Percentiles rank a stretch among this genome's conserved stretches.
Evolutionary conservation across 2,113 vertebrate genomes (phyloP).

Genomic region (Emydocephalus ijimae): DNA sequence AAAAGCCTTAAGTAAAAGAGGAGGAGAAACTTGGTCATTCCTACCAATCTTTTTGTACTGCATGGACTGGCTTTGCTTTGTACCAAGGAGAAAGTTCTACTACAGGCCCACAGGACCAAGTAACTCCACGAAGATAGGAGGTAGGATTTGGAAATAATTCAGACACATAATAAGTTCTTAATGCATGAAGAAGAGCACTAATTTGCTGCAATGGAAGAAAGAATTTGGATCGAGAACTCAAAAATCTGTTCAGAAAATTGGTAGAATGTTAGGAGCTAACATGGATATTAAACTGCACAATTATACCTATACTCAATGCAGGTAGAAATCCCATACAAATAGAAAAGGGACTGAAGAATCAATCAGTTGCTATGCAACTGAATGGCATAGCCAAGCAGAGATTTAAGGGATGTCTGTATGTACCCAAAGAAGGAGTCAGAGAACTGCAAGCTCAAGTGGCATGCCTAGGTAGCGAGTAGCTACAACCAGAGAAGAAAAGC

Average conservation of each 20-base stretch:
- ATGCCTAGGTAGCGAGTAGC: background rate
- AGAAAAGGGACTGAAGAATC: background rate
- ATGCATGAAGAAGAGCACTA: background rate
- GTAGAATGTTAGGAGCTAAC: background rate
- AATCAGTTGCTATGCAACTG: background rate
- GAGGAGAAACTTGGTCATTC: background rate
- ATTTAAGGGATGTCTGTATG: background rate
- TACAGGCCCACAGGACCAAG: background rate
- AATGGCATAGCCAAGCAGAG: background rate
- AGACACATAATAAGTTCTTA: background rate
- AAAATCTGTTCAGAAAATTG: background rate
- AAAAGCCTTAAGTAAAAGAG: background rate
- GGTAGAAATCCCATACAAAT: background rate
- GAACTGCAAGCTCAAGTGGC: background rate
- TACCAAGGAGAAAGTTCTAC: background rate
- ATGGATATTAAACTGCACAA: background rate
- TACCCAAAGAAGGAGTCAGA: background rate
- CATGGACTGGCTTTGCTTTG: background rate
- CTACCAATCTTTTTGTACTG: background rate
- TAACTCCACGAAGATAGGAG: background rate
- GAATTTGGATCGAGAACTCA: background rate
- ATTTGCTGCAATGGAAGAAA: background rate
- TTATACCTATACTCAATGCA: background rate
- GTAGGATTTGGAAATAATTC: background rate
- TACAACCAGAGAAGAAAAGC: background rate